Conservation (phyloP, 1,140 invertebrate species). For the Drosophila arizonae region DNA sequence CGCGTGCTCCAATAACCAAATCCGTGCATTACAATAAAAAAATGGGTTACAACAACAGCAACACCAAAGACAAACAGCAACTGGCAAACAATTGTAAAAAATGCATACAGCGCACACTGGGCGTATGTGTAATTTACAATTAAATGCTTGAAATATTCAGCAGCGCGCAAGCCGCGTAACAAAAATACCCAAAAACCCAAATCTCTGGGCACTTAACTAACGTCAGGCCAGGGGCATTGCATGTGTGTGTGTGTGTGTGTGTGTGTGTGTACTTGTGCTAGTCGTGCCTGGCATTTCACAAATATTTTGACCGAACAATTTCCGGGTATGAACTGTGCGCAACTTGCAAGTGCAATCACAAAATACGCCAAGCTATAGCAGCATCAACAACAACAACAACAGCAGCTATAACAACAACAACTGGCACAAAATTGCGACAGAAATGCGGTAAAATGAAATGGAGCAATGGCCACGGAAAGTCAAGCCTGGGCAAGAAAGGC, state of each 20-base stretch:
- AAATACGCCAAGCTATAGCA: slow-evolving; percentile 45
- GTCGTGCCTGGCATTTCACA: slow-evolving; percentile 45
- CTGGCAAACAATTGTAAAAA: slow-evolving; percentile 61
- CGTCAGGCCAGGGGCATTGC: slow-evolving; percentile 2
- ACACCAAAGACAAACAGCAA: slow-evolving; percentile 13
- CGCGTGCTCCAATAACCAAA: slow-evolving; percentile 61
- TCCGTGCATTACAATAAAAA: slow-evolving; percentile 57
- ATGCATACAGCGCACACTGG: slow-evolving; percentile 67
- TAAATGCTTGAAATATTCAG: slow-evolving; percentile 77
- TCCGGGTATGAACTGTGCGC: slow-evolving; percentile 55
- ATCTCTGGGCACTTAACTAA: slow-evolving; percentile 62
- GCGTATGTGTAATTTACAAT: slow-evolving; percentile 79
- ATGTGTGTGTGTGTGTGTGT: not conserved
- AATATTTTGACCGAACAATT: slow-evolving; percentile 69
- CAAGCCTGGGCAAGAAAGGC: not conserved
- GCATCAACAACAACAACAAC: slow-evolving; percentile 2
- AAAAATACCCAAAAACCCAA: slow-evolving; percentile 44
- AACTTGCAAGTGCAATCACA: slow-evolving; percentile 59
- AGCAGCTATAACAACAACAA: slow-evolving; percentile 18
- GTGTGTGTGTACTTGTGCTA: slow-evolving; percentile 7
- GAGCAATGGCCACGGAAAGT: slow-evolving; percentile 28
- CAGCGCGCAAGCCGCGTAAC: slow-evolving; percentile 19
- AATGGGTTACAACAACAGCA: not conserved
- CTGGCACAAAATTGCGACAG: slow-evolving; percentile 59
- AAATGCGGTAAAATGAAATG: slow-evolving; percentile 67